Base-by-base conservation (phyloP, 2,113 vertebrate genomes). In the Meleagris gallopavo region DNA sequence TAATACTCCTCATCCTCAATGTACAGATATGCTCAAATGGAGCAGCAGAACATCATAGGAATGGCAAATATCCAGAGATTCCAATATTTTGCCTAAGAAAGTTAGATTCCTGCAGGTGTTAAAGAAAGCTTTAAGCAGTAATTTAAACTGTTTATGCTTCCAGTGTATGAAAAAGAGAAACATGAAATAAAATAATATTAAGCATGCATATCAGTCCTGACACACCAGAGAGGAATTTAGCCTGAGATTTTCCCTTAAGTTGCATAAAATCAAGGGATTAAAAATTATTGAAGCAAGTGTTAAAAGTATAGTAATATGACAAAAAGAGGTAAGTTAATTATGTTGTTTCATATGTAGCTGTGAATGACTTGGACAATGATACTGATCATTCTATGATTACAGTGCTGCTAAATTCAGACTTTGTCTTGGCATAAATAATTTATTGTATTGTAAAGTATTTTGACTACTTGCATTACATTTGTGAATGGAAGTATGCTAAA, bases 121-220 rank as follows among this genome's bases (percentile, higher is more conserved):
- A n/a, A n/a, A n/a, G n/a, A n/a, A n/a, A n/a, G n/a, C n/a, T n/a
- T n/a, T n/a, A n/a, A n/a, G n/a, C n/a, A n/a, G n/a, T n/a, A n/a
- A n/a, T n/a, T n/a, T n/a, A n/a, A n/a, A n/a, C n/a, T n/a, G 9
- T 34, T 54, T 36, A 50, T 66, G 10, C 5, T 66, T 50, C 6
- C 50, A 64, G 11, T 38, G 15, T 32, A 66, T 20, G 60, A 69
- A 50, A 81, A 69, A 11, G 0, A 1, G 30, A 18, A 29, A 61
- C 9, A 64, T 27, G 6, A 65, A 32, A 66, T 6, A 66, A 43
- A 41, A 41, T 6, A 43, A 41, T 6, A 43, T 41, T 90, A 27
- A 65, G 14, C 7, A 19, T 2, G 1, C 7, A 3, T 9, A 38
- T 48, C 7, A 6, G 3, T 55, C 6, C 4, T 61, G 9, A 13